These are phyloP conservation scores for Percina caprodes DNA, from an alignment of 2,113 vertebrate species.

Conservation along the genomic window DNA sequence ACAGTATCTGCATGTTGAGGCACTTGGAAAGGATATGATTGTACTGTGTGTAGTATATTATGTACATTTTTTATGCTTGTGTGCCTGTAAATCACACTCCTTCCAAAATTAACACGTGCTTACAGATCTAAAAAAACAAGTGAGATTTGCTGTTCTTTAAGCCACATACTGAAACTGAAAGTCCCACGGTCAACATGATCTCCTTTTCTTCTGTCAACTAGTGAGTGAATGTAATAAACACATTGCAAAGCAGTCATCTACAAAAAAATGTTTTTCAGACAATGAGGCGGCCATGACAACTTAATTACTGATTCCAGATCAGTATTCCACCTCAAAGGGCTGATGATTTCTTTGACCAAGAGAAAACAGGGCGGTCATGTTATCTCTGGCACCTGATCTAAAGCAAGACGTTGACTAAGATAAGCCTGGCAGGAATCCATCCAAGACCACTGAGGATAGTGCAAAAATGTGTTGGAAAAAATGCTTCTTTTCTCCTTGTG, in stretches of 20 bases:
- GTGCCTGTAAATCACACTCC: conserved; percentile 63
- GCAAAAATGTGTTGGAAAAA: conserved; percentile 43
- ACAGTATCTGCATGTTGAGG: conserved; percentile 77
- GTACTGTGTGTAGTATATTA: conserved; percentile 62
- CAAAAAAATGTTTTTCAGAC: conserved; percentile 16
- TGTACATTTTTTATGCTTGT: conserved; percentile 62
- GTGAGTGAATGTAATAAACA: conserved; percentile 25
- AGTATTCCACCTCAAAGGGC: conserved; percentile 33
- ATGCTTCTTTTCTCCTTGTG: conserved; percentile 39
- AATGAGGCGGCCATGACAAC: conserved; percentile 23
- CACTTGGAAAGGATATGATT: conserved; percentile 85
- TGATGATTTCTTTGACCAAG: conserved; percentile 25
- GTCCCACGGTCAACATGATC: conserved; percentile 26
- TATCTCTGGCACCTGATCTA: conserved; percentile 66
- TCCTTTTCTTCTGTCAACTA: conserved; percentile 2
- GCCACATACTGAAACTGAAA: conserved; percentile 30
- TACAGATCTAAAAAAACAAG: conserved; percentile 44
- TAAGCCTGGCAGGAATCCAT: conserved; percentile 46
- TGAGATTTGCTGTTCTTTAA: conserved; percentile 15
- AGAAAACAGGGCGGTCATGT: conserved; percentile 44
- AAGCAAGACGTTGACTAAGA: conserved; percentile 53
- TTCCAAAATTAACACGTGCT: conserved; percentile 50
- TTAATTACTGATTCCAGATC: conserved; percentile 65
- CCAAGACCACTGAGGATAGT: conserved; percentile 49
- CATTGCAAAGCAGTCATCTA: conserved; percentile 19